Evolutionary conservation across 1,140 invertebrate genomes (phyloP).

Genomic region (Wasmannia auropunctata): DNA sequence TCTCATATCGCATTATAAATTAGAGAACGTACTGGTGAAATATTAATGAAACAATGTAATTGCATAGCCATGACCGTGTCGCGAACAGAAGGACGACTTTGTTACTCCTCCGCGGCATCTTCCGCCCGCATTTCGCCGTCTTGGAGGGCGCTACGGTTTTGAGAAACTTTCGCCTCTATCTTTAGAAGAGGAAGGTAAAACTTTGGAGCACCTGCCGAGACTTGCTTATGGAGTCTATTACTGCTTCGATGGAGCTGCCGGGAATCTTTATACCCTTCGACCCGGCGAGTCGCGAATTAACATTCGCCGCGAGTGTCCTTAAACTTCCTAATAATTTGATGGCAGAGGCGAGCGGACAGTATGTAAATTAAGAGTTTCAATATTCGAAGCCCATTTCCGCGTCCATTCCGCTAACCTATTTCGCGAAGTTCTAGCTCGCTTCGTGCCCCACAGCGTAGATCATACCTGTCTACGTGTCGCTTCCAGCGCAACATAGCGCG

Average conservation of each 20-base stretch:
- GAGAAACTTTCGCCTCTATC: constrained; percentile 65
- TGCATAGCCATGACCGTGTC: not conserved
- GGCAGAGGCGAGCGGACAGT: constrained; percentile 29
- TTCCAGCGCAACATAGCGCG: not conserved
- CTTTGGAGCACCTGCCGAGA: constrained; percentile 68
- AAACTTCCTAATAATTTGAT: constrained; percentile 67
- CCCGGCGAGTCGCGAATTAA: constrained; percentile 62
- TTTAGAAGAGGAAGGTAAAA: constrained; percentile 66
- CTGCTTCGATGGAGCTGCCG: constrained; percentile 64
- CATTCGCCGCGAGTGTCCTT: constrained; percentile 59
- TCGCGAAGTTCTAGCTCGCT: constrained; percentile 40
- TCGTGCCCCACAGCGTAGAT: constrained; percentile 33
- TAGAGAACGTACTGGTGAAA: not conserved
- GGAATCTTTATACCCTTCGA: constrained; percentile 65
- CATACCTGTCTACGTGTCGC: constrained; percentile 39
- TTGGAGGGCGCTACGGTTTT: constrained; percentile 57
- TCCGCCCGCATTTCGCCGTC: constrained; percentile 48
- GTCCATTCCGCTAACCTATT: constrained; percentile 55
- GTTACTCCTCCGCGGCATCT: constrained; percentile 19
- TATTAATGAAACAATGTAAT: not conserved
- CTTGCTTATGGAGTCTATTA: constrained; percentile 73
- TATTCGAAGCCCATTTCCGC: constrained; percentile 58
- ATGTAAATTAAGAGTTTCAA: constrained; percentile 62
- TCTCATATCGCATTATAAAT: not conserved
- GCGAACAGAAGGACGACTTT: not conserved